phyloP scores from a whole-genome alignment of 2,113 vertebrate genomes.

The Passer montanus region DNA sequence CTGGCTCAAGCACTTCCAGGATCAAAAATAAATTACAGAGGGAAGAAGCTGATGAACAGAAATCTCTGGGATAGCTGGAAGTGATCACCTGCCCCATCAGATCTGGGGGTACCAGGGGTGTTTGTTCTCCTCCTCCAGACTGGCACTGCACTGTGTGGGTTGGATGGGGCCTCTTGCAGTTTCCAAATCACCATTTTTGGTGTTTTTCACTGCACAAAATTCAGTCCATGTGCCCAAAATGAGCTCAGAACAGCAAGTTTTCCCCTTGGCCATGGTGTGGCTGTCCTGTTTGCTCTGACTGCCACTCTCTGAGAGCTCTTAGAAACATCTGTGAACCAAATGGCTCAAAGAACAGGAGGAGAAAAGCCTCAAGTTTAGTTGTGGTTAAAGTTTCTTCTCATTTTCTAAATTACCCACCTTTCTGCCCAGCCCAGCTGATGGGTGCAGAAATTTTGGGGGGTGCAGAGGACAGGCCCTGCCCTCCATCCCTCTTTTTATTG shows the following conservation, averaged over 20 bases:
- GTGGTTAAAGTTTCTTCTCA: neutral
- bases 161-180: neutral
- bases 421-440: neutral
- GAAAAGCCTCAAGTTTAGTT: neutral
- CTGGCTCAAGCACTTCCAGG: neutral
- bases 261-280: neutral
- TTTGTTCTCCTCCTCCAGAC: neutral
- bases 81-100: neutral
- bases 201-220: neutral
- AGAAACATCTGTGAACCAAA: neutral
- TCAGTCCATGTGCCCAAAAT: neutral
- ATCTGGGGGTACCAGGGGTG: neutral
- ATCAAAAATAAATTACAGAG: neutral
- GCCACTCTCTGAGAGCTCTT: neutral
- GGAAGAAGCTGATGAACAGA: neutral
- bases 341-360: neutral
- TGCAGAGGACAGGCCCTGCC: neutral
- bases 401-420: neutral
- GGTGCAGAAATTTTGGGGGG: neutral
- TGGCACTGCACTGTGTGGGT: accelerated
- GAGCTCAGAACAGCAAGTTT: neutral
- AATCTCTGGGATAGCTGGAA: neutral
- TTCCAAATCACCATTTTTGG: neutral
- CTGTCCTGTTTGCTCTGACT: neutral
- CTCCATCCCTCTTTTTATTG: neutral